phyloP scores from a whole-genome alignment of 2,113 vertebrate species.

The Sander vitreus region DNA sequence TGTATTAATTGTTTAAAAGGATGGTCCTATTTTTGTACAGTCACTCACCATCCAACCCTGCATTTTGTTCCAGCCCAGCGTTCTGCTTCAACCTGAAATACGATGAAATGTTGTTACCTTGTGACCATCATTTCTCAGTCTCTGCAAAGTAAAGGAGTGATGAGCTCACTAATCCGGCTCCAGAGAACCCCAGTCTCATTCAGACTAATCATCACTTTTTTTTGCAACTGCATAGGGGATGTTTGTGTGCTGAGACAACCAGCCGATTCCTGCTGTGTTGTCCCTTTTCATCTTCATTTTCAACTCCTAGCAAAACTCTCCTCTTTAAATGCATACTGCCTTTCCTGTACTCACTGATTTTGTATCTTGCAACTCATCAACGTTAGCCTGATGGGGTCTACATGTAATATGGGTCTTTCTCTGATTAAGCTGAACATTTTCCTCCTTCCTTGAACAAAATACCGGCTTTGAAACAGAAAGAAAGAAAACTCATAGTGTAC shows the following conservation, averaged over 20 bases:
- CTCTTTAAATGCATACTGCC: background rate
- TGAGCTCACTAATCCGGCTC: constrained; percentile 65
- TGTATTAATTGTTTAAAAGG: constrained; percentile 11
- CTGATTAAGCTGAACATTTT: constrained; percentile 21
- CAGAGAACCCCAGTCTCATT: constrained; percentile 54
- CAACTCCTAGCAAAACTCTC: background rate
- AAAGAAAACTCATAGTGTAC: constrained; percentile 38
- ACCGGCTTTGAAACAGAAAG: constrained; percentile 47
- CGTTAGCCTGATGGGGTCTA: background rate
- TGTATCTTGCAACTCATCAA: background rate
- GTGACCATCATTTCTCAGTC: constrained; percentile 51
- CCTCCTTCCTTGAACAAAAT: constrained; percentile 41
- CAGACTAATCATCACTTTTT: constrained; percentile 69
- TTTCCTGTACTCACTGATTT: background rate
- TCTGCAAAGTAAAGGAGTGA: constrained; percentile 43
- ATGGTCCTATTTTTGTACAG: constrained; percentile 15
- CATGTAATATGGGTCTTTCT: background rate
- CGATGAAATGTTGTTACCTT: constrained; percentile 58
- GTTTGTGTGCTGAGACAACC: constrained; percentile 47
- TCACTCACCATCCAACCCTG: constrained; percentile 21
- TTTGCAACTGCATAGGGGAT: constrained; percentile 47
- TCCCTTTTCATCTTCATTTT: constrained; percentile 25
- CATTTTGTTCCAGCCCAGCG: constrained; percentile 28
- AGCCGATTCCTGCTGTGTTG: constrained; percentile 22
- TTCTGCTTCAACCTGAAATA: constrained; percentile 47